Base-by-base conservation (phyloP, 2,888 invertebrate genomes). In the Eilema depressum region DNA sequence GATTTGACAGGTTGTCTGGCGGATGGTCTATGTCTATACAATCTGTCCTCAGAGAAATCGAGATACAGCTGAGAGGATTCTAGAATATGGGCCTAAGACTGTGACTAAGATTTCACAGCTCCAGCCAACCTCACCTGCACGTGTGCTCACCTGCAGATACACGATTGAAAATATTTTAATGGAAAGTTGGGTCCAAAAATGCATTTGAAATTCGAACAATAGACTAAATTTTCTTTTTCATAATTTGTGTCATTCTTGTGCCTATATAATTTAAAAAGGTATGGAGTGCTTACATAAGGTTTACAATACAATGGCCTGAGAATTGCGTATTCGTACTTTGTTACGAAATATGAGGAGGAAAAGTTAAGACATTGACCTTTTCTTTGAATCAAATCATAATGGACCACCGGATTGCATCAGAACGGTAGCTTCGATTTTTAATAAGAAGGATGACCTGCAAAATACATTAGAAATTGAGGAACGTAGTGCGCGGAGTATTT, bases 331-430 rank as follows among this genome's bases (percentile, higher is more conserved):
- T 76, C 75, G 75, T 77, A 82, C 72, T 73, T 71, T 73, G 77
- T 83, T 76, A 76, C 70, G 75, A 79, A 77, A 84, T 75, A 63
- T 77, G 74, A 69, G 66, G 72, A 81, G 71, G 80, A 85, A 28
- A 84, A 85, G 83, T 80, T 68, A 66, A 84, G 78, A 80, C 84
- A 80, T 84, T 84, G 84, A 83, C 83, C 85, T 83, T 79, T 85
- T 75, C 76, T 72, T 67, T 33, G 57, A 71, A 73, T 56, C 62
- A 53, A 53, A 57, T 73, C 71, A 70, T 77, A 64, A 30, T 64
- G 28, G 68, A 71, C 67, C 63, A 69, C 56, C 63, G 57, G 69
- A 69, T 81, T 73, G 56, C 70, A 73, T 64, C 66, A 74, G 59
- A 23, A 28, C 62, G 53, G 59, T 56, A 62, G 53, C 10, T 70